phyloP scores from a whole-genome alignment of 2,113 vertebrate species.

The Myrmophylax atrothorax region DNA sequence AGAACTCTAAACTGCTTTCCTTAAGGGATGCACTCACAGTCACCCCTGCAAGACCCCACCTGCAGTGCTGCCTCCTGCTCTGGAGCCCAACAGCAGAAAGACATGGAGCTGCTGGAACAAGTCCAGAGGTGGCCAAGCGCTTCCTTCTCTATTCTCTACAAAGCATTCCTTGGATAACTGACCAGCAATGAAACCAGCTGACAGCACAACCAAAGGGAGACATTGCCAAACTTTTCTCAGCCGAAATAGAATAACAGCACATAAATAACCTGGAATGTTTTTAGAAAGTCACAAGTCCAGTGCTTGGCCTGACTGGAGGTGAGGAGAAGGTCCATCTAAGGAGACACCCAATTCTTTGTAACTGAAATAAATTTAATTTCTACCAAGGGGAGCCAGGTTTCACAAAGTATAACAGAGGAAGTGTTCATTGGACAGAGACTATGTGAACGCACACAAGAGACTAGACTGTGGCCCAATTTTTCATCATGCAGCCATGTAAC shows the following conservation, averaged over 20 bases:
- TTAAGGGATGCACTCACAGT: too few relatives aligned
- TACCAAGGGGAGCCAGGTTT: slow-evolving; percentile 17
- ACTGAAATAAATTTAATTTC: slow-evolving; percentile 2
- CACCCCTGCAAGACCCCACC: too few relatives aligned
- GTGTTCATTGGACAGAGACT: not conserved
- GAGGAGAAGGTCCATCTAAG: slow-evolving; percentile 2
- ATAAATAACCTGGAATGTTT: not conserved
- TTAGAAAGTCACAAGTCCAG: not conserved
- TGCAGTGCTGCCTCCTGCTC: too few relatives aligned
- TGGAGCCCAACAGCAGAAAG: too few relatives aligned
- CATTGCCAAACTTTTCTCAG: not conserved
- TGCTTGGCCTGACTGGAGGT: not conserved
- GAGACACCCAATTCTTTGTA: slow-evolving; percentile 30
- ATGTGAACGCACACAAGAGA: not conserved
- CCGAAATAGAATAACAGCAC: not conserved
- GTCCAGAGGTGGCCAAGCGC: not conserved
- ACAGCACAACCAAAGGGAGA: not conserved
- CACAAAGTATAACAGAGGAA: not conserved
- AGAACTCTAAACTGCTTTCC: too few relatives aligned
- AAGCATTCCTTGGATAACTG: not conserved
- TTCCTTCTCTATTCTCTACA: not conserved
- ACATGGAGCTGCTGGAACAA: too few relatives aligned
- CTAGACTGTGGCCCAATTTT: not conserved
- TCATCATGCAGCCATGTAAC: not conserved
- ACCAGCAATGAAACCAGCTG: not conserved